phyloP scores from a whole-genome alignment of 2,797 vertebrate species.

The Karalla daura region DNA sequence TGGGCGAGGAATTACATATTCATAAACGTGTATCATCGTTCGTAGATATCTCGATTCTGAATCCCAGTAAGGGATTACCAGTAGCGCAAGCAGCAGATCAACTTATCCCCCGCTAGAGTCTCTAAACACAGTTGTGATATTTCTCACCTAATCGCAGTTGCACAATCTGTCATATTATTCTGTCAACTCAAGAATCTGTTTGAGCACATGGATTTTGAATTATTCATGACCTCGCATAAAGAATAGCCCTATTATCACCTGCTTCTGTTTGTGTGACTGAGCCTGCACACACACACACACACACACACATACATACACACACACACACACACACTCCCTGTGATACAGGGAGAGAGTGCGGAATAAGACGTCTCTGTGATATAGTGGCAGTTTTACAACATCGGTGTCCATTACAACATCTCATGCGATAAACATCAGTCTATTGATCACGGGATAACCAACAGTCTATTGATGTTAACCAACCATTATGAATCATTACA shows the following conservation, averaged over 20 bases:
- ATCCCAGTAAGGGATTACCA: constrained; percentile 19
- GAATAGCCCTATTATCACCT: constrained; percentile 80
- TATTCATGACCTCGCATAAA: constrained; percentile 79
- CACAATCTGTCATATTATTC: constrained; percentile 73
- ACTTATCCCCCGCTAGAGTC: constrained; percentile 45
- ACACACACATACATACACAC: constrained; percentile 2
- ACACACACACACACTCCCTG: constrained; percentile 7
- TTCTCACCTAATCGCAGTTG: constrained; percentile 66
- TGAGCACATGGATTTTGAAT: constrained; percentile 77
- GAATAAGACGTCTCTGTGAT: constrained; percentile 50
- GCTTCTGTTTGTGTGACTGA: constrained; percentile 60
- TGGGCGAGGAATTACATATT: background rate
- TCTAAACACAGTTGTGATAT: constrained; percentile 69
- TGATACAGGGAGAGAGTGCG: constrained; percentile 6
- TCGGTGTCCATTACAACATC: constrained; percentile 46
- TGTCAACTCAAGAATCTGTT: constrained; percentile 77
- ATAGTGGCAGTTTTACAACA: constrained; percentile 59
- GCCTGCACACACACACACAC: constrained; percentile 10
- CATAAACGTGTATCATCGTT: constrained; percentile 10
- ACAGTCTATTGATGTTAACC: constrained; percentile 48
- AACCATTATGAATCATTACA: constrained; percentile 46
- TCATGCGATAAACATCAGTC: constrained; percentile 55
- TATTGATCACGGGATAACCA: constrained; percentile 53
- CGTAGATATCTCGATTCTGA: constrained; percentile 24
- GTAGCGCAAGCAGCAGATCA: constrained; percentile 23